These are phyloP conservation scores for Tetrao urogallus DNA, from an alignment of 2,113 vertebrate genomes.

Conservation along the genomic window DNA sequence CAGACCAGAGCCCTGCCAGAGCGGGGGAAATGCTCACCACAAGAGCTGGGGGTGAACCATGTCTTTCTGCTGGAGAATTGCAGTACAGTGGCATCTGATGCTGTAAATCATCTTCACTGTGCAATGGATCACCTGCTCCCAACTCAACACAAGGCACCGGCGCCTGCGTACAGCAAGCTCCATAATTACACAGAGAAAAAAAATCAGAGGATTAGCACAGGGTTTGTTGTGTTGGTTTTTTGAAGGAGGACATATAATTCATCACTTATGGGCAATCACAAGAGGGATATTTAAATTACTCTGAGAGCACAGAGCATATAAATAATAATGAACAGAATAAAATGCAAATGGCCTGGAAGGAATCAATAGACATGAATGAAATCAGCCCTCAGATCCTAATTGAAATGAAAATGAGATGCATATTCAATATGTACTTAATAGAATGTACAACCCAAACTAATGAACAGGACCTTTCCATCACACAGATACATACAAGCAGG, in stretches of 20 bases:
- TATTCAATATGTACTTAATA: slow-evolving; percentile 51
- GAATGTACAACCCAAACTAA: slow-evolving; percentile 21
- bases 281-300: slow-evolving; percentile 52
- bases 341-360: slow-evolving; percentile 57
- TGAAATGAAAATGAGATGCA: slow-evolving; percentile 59
- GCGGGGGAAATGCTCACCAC: neutral
- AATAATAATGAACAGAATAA: slow-evolving; percentile 56
- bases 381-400: slow-evolving; percentile 30
- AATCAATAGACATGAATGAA: slow-evolving; percentile 55
- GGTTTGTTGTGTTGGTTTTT: slow-evolving; percentile 36
- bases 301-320: slow-evolving; percentile 47
- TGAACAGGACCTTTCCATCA: slow-evolving; percentile 34
- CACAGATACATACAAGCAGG: neutral
- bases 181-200: slow-evolving; percentile 17
- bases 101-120: neutral
- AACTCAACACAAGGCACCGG: neutral
- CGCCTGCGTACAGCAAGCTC: neutral
- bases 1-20: neutral
- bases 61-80: neutral
- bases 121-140: slow-evolving; percentile 6
- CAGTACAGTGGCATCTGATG: neutral
- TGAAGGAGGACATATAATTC: slow-evolving; percentile 28
- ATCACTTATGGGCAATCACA: slow-evolving; percentile 42
- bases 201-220: neutral
- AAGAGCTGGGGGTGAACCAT: neutral